Evolutionary conservation across 2,113 vertebrate genomes (phyloP).

Genomic region (Donacobius atricapilla): DNA sequence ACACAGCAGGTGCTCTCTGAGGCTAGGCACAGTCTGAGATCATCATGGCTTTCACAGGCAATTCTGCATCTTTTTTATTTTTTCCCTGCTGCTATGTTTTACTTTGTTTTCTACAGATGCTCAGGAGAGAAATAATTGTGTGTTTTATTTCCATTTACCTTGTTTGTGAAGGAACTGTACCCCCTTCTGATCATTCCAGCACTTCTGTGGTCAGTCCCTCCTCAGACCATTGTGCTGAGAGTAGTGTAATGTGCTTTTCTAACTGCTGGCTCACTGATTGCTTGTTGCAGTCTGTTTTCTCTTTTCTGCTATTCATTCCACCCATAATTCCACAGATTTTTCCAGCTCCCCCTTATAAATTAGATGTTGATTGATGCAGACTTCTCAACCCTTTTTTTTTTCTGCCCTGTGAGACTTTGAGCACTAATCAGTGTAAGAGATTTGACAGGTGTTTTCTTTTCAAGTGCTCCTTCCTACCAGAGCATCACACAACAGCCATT

Average conservation of each 20-base stretch:
- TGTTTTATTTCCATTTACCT: background rate
- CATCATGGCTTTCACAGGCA: background rate
- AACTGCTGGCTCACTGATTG: background rate
- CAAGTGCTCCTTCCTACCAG: background rate
- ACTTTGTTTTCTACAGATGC: background rate
- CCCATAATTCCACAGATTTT: background rate
- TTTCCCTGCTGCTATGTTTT: background rate
- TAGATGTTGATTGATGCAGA: background rate
- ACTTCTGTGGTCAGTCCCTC: background rate
- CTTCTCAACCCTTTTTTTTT: background rate
- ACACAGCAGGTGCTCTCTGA: background rate
- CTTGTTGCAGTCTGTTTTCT: background rate
- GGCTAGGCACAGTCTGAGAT: background rate
- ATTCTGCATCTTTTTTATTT: background rate
- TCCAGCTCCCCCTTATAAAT: background rate
- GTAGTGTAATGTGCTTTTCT: background rate
- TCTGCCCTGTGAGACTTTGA: background rate
- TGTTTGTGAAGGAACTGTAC: background rate
- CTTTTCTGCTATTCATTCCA: background rate
- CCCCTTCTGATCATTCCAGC: background rate
- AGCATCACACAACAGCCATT: background rate
- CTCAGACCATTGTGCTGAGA: background rate
- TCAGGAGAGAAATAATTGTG: background rate
- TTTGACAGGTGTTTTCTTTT: background rate
- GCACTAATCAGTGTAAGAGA: background rate